Conservation (phyloP, 2,797 vertebrate species). For the Cetoscarus ocellatus region DNA sequence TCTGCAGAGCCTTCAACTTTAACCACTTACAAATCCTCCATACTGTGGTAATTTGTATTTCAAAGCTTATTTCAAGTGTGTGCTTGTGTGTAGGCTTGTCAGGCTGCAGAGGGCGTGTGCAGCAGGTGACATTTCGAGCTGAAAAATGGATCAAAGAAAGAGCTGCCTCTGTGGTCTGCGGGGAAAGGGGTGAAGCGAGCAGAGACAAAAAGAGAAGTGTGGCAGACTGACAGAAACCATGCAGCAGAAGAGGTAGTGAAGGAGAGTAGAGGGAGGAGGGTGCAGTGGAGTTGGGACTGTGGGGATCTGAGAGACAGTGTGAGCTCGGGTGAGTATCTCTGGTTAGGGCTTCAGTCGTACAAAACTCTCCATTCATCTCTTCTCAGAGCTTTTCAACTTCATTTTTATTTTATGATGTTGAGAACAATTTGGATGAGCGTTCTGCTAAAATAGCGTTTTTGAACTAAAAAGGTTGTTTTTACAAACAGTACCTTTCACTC, state of each 20-base stretch:
- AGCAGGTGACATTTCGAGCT: slow-evolving; percentile 33
- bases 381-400: slow-evolving; percentile 42
- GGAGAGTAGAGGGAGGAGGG: slow-evolving; percentile 6
- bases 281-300: not conserved
- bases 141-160: slow-evolving; percentile 32
- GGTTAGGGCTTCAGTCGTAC: slow-evolving; percentile 6
- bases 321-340: slow-evolving; percentile 38
- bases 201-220: slow-evolving; percentile 6
- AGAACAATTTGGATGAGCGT: slow-evolving; percentile 53
- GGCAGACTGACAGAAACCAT: slow-evolving; percentile 34
- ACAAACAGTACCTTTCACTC: slow-evolving; percentile 27
- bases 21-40: too few relatives aligned
- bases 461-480: slow-evolving; percentile 43
- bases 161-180: not conserved
- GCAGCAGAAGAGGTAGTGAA: slow-evolving; percentile 2
- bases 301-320: slow-evolving; percentile 32
- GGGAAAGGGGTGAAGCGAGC: slow-evolving; percentile 4
- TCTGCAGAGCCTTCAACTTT: not conserved
- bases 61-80: not conserved
- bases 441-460: slow-evolving; percentile 42
- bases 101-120: not conserved
- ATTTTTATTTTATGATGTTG: slow-evolving; percentile 61
- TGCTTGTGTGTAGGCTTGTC: not conserved
- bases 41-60: not conserved
- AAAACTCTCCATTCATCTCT: slow-evolving; percentile 12